Percentiles rank a stretch among this genome's conserved stretches.
phyloP scores from a whole-genome alignment of 2,113 vertebrate genomes.

The Odobenus rosmarus region DNA sequence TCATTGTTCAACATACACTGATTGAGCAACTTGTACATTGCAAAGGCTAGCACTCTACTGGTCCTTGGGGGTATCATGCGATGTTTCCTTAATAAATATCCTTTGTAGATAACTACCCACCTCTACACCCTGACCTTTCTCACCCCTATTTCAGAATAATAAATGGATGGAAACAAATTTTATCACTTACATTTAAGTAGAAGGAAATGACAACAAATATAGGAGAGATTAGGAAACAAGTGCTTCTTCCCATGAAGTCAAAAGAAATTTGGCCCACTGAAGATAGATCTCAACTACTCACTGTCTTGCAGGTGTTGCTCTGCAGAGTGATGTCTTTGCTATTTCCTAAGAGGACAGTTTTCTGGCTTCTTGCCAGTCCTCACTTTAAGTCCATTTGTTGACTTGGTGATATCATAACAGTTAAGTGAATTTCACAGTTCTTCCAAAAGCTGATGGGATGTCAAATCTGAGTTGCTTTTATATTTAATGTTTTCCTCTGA shows the following conservation, averaged over 20 bases:
- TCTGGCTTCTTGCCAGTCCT: conserved; percentile 67
- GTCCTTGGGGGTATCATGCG: background rate
- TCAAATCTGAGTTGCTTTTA: conserved; percentile 71
- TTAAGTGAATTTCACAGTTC: conserved; percentile 68
- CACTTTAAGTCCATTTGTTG: conserved; percentile 73
- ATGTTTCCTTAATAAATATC: background rate
- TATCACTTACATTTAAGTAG: background rate
- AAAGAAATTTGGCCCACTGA: conserved; percentile 20
- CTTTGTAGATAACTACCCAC: background rate
- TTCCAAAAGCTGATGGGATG: conserved; percentile 65
- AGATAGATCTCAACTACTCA: conserved; percentile 67
- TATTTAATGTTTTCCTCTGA: conserved; percentile 66
- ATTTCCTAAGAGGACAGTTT: conserved; percentile 63
- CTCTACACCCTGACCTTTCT: background rate
- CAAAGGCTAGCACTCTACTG: background rate
- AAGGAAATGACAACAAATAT: conserved; percentile 78
- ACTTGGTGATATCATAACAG: conserved; percentile 68
- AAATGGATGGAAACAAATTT: background rate
- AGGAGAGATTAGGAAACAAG: conserved; percentile 74
- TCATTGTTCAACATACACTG: background rate
- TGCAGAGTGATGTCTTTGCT: conserved; percentile 10
- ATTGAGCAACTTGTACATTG: background rate
- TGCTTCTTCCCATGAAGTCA: conserved; percentile 50
- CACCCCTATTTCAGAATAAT: conserved; percentile 1
- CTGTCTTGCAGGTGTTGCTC: conserved; percentile 41